Conservation (phyloP, 2,888 invertebrate genomes). For the Cephus pygmeus region DNA sequence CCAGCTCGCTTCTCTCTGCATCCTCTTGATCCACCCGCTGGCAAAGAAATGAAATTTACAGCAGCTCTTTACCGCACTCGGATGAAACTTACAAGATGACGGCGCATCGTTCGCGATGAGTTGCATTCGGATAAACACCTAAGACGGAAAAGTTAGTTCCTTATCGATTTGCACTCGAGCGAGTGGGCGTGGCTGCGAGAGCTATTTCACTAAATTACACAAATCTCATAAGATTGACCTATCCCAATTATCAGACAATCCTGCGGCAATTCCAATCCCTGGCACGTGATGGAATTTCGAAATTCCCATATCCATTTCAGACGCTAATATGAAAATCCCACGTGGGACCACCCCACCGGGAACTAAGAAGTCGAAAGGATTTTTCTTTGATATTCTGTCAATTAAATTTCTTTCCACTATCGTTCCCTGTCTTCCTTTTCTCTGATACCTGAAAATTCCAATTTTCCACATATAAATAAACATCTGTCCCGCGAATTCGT, state of each 20-base stretch:
- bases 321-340: too few species aligned
- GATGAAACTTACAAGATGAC: not conserved
- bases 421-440: not conserved
- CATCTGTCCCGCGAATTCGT: not conserved
- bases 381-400: too few species aligned
- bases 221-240: not conserved
- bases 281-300: not conserved
- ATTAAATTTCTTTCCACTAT: too few species aligned
- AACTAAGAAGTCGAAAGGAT: too few species aligned
- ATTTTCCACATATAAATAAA: not conserved
- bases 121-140: not conserved
- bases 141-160: not conserved
- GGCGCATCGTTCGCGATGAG: not conserved
- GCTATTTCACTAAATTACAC: not conserved
- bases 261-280: not conserved
- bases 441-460: not conserved
- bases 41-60: not conserved
- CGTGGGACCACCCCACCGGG: too few species aligned
- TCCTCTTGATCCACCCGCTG: not conserved
- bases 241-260: not conserved
- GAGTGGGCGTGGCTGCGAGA: not conserved
- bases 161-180: not conserved
- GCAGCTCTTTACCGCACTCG: not conserved
- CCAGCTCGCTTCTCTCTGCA: not conserved
- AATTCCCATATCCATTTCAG: not conserved